Conservation (phyloP, 1,140 invertebrate species). For the Homalodisca vitripennis region DNA sequence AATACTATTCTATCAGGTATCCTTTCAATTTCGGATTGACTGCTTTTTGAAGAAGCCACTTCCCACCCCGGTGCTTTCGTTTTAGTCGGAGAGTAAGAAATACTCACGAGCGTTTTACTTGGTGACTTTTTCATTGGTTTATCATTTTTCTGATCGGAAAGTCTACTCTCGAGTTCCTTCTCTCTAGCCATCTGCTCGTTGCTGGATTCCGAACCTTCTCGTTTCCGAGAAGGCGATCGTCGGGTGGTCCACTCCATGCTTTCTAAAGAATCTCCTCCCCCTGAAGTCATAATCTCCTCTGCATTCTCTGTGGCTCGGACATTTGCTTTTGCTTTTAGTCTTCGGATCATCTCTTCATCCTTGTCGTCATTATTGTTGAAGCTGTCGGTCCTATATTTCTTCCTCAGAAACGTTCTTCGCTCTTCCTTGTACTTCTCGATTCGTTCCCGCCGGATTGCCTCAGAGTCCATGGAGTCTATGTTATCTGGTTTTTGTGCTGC, state of each 20-base stretch:
- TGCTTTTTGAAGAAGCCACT: not conserved
- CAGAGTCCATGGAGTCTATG: conserved; percentile 52
- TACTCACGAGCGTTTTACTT: conserved; percentile 40
- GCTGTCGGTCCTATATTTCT: conserved; percentile 83
- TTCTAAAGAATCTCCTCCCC: conserved; percentile 13
- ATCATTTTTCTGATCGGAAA: conserved; percentile 12
- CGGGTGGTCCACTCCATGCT: conserved; percentile 14
- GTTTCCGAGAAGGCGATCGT: conserved; percentile 19
- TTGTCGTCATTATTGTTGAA: conserved; percentile 60
- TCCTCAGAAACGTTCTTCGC: conserved; percentile 76
- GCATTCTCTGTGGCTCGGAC: not conserved
- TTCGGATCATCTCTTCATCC: conserved; percentile 40
- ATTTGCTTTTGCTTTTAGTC: conserved; percentile 37
- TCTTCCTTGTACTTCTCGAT: conserved; percentile 80
- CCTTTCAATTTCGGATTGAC: conserved; percentile 26
- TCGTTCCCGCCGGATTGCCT: conserved; percentile 43
- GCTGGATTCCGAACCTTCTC: conserved; percentile 14
- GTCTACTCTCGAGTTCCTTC: conserved; percentile 27
- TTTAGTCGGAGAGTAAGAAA: conserved; percentile 39
- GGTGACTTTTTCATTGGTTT: conserved; percentile 26
- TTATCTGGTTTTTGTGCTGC: conserved; percentile 50
- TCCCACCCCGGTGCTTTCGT: conserved; percentile 29
- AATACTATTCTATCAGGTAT: conserved; percentile 24
- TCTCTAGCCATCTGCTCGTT: conserved; percentile 22
- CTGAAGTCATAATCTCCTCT: not conserved